phyloP scores from a whole-genome alignment of 2,888 invertebrate species.

The Lagria hirta region DNA sequence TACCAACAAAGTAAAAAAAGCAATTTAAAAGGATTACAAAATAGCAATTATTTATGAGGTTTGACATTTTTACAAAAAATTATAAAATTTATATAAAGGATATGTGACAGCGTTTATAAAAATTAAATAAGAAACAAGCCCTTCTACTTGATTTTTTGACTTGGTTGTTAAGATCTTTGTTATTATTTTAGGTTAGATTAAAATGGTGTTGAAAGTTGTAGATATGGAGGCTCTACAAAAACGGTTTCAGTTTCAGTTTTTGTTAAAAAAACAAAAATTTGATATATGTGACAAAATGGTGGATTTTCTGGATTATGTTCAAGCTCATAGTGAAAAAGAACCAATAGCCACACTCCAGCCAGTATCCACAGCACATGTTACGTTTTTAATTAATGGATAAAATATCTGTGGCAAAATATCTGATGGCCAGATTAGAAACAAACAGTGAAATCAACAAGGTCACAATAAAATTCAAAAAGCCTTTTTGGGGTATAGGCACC shows the following conservation, averaged over 20 bases:
- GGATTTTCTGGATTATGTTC: slow-evolving; percentile 4
- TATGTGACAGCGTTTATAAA: too few relatives aligned
- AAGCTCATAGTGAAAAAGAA: slow-evolving; percentile 2
- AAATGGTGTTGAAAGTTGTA: slow-evolving; percentile 2
- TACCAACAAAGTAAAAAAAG: too few relatives aligned
- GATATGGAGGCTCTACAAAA: slow-evolving; percentile 3
- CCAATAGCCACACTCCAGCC: slow-evolving; percentile 3
- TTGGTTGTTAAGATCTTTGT: slow-evolving; percentile 2
- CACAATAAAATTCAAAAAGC: background rate
- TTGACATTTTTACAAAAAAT: too few relatives aligned
- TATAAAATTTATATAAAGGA: too few relatives aligned
- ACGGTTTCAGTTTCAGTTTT: slow-evolving; percentile 4
- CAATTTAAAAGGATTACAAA: too few relatives aligned
- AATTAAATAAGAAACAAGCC: too few relatives aligned
- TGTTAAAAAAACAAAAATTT: slow-evolving; percentile 5
- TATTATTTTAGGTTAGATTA: slow-evolving; percentile 5
- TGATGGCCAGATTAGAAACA: slow-evolving; percentile 1
- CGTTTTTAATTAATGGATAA: slow-evolving; percentile 2
- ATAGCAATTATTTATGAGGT: too few relatives aligned
- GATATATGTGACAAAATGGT: slow-evolving; percentile 3
- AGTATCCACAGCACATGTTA: slow-evolving; percentile 1
- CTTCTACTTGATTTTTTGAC: slow-evolving; percentile 5
- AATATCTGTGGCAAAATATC: slow-evolving; percentile 1
- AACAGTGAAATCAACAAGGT: background rate
- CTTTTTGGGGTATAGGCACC: background rate